A percentile compares a stretch with the other conserved stretches of the same genome.
Evolutionary conservation across 2,113 vertebrate species (phyloP).

Genomic region (Neomonachus schauinslandi): DNA sequence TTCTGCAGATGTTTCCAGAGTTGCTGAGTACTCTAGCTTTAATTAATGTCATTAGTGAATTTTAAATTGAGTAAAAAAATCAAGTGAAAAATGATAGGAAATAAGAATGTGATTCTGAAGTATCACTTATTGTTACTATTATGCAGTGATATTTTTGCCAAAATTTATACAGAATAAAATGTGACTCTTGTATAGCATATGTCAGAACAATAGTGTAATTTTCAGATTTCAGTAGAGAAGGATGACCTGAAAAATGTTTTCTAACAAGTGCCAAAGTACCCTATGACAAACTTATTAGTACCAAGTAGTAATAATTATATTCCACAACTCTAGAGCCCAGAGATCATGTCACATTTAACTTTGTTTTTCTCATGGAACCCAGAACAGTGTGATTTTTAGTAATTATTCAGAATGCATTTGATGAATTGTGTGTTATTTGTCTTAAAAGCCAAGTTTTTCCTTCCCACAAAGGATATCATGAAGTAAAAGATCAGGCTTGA

Average conservation of each 20-base stretch:
- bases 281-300: neutral
- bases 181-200: neutral
- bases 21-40: conserved; percentile 60
- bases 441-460: neutral
- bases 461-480: neutral
- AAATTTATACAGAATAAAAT: conserved; percentile 56
- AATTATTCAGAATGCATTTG: conserved; percentile 16
- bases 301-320: neutral
- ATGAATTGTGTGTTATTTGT: neutral
- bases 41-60: conserved; percentile 73
- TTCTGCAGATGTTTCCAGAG: conserved; percentile 44
- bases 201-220: conserved; percentile 14
- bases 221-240: conserved; percentile 36
- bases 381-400: neutral
- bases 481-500: neutral
- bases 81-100: conserved; percentile 51
- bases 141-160: conserved; percentile 51
- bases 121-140: conserved; percentile 46
- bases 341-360: neutral
- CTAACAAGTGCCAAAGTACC: neutral
- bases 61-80: conserved; percentile 43
- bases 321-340: neutral
- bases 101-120: conserved; percentile 47
- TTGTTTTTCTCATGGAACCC: neutral
- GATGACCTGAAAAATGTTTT: conserved; percentile 28